These are phyloP conservation scores for Drosophila bocki DNA, from an alignment of 1,140 invertebrate species.

Conservation along the genomic window DNA sequence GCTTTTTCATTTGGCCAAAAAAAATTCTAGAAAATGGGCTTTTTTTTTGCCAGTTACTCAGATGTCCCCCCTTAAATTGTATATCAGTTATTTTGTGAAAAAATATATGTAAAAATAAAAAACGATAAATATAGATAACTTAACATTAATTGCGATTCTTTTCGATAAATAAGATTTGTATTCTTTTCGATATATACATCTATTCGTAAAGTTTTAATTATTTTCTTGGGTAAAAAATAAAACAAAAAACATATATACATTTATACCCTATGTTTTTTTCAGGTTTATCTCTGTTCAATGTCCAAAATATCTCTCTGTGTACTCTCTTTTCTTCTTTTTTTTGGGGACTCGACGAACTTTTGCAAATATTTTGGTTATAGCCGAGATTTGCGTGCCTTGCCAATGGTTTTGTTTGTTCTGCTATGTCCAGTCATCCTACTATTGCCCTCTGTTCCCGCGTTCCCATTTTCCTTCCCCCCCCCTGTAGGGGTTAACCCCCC, in stretches of 20 bases:
- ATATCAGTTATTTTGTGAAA: not conserved
- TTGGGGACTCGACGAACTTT: slow-evolving; percentile 59
- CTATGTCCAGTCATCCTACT: slow-evolving; percentile 68
- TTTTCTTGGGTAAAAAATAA: not conserved
- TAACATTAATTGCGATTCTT: not conserved
- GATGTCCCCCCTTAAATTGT: too few species aligned
- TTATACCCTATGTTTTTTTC: too few species aligned
- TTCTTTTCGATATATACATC: not conserved
- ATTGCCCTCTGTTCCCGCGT: slow-evolving; percentile 11
- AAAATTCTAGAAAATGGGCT: too few species aligned
- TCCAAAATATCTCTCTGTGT: not conserved
- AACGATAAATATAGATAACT: not conserved
- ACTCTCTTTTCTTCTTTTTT: slow-evolving; percentile 14
- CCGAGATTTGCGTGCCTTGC: slow-evolving; percentile 79
- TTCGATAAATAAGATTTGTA: not conserved
- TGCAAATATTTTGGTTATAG: slow-evolving; percentile 81
- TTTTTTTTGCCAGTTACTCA: too few species aligned
- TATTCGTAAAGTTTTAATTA: not conserved
- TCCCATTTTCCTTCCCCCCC: not conserved
- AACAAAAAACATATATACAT: not conserved
- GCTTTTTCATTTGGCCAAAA: too few species aligned
- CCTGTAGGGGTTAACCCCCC: slow-evolving; percentile 13
- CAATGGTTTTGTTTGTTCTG: slow-evolving; percentile 80
- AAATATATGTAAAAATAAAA: too few species aligned
- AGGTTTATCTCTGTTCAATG: not conserved